A percentile compares a stretch with the other conserved stretches of the same genome.
Evolutionary conservation across 2,113 vertebrate genomes (phyloP).

Genomic region (Danionella cerebrum): DNA sequence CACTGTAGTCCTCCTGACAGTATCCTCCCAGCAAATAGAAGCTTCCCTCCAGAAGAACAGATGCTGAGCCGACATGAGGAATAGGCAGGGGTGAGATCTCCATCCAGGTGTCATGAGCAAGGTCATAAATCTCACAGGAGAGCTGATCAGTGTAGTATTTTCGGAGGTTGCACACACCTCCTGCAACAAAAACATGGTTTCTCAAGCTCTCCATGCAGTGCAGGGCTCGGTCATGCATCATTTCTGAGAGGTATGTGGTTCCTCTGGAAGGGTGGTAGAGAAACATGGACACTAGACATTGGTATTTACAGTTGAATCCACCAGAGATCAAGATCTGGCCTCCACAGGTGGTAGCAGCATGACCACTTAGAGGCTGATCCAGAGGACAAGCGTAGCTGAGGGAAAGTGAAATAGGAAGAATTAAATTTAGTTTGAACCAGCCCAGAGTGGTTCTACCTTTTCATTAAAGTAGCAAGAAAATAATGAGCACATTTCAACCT

Average conservation of each 20-base stretch:
- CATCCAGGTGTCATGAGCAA: constrained; percentile 48
- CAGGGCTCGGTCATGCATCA: constrained; percentile 57
- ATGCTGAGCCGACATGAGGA: constrained; percentile 60
- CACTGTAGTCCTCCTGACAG: constrained; percentile 62
- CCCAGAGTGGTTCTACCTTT: neutral
- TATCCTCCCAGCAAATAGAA: constrained; percentile 65
- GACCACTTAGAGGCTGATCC: constrained; percentile 59
- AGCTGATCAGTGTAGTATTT: constrained; percentile 60
- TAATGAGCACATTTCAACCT: no score
- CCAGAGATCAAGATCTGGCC: constrained; percentile 62
- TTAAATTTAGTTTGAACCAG: no score
- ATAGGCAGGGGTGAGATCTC: constrained; percentile 42
- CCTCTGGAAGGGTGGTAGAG: constrained; percentile 60
- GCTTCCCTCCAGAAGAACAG: constrained; percentile 58
- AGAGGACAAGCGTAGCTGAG: constrained; percentile 52
- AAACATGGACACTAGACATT: constrained; percentile 56
- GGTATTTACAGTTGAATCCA: constrained; percentile 60
- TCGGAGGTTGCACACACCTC: constrained; percentile 57
- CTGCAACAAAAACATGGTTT: constrained; percentile 51
- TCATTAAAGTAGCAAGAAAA: neutral
- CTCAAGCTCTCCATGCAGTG: constrained; percentile 64
- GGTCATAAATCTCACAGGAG: constrained; percentile 59
- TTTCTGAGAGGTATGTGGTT: constrained; percentile 51
- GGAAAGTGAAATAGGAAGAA: no score
- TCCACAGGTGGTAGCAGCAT: constrained; percentile 39